Percentiles rank a stretch among this genome's conserved stretches.
Evolutionary conservation across 2,888 invertebrate genomes (phyloP).

Genomic region (Erebia ligea): DNA sequence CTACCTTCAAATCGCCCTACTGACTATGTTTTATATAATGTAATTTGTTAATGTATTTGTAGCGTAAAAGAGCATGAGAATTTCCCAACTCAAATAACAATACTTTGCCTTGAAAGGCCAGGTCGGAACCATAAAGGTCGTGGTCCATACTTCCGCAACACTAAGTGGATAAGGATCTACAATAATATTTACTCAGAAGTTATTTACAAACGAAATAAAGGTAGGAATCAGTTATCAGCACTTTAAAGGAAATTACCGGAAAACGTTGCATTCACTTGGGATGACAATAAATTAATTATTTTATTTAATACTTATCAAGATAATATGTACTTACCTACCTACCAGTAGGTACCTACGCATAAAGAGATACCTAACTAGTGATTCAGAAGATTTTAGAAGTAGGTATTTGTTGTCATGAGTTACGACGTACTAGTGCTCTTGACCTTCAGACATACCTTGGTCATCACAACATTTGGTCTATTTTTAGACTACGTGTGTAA

Average conservation of each 20-base stretch:
- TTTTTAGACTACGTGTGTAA: conserved; percentile 12
- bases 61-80: conserved; percentile 26
- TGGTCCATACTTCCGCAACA: conserved; percentile 33
- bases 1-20: no score
- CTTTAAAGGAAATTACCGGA: conserved; percentile 13
- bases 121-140: conserved; percentile 32
- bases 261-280: neutral
- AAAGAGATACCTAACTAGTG: neutral
- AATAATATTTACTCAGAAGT: conserved; percentile 35
- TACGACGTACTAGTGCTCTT: conserved; percentile 4
- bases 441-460: conserved; percentile 9
- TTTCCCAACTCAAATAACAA: conserved; percentile 30
- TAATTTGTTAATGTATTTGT: conserved; percentile 20
- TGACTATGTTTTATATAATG: neutral
- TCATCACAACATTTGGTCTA: conserved; percentile 11
- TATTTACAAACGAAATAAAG: conserved; percentile 25
- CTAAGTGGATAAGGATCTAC: conserved; percentile 23
- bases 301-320: neutral
- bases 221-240: conserved; percentile 1
- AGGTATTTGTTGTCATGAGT: neutral
- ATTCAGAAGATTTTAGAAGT: neutral
- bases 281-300: no score
- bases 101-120: conserved; percentile 27
- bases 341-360: neutral
- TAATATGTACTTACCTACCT: neutral